Base-by-base conservation (phyloP, 92 coral and sea anemone species). In the Porites lobata region DNA sequence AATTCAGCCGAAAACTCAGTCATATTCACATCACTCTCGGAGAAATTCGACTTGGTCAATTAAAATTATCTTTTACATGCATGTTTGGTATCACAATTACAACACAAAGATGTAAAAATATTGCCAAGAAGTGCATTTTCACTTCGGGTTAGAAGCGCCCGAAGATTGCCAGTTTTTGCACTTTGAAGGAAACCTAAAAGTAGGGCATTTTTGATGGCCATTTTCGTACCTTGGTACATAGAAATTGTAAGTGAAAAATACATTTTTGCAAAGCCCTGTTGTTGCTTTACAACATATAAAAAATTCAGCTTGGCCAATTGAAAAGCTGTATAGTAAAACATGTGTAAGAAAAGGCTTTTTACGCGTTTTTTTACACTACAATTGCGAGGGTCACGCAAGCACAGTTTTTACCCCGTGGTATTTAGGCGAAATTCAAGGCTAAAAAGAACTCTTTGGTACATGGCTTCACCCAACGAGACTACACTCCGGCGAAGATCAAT, bases 1-100 rank as follows among this genome's bases (percentile, higher is more conserved):
- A 86, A 86, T 43, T 69, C 75, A 26, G 76, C 75, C 66, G 77
- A 78, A 62, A 86, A 76, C 57, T 67, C 57, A 78, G 24, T 29
- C 83, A 77, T 86, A 51, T 86, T 86, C 65, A 86, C 22, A 63
- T 50, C 10, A 52, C 58, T 69, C 71, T 64, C 71, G 47, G 69
- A 79, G 70, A 69, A 64, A 61, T 18, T 8, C 26, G 74, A 69
- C 74, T 21, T 8, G 74, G 74, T 69, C 47, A 21, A 69, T 14
- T 69, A 21, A 21, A 69, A 29, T 69, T 69, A 69, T 69, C 43
- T 69, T 69, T 69, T 9, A 17, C 53, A 21, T 69, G 11, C 13
- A 69, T 69, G 50, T 69, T 69, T 69, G 74, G 74, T 69, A 69
- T 69, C 74, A 21, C 74, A 69, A 69, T 4, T 69, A 21, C 52